Evolutionary conservation across 2,113 vertebrate genomes (phyloP), one percentile per base, ranked within the genome.

Genomic region (Clinocottus analis): DNA sequence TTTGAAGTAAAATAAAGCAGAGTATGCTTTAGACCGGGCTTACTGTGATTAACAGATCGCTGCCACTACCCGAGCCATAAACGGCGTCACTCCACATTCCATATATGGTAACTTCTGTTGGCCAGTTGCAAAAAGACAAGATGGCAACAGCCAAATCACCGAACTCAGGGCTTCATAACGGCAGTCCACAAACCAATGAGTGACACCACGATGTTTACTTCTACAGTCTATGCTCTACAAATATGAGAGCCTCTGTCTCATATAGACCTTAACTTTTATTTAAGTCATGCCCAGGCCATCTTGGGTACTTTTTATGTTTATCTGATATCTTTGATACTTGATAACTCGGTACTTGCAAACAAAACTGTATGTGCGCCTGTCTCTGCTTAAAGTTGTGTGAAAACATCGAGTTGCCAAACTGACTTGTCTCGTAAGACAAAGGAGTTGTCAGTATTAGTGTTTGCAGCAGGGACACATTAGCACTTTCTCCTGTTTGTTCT

Each of bases 401-500:
- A 41, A 75, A 72, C 11, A n/a, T 72, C 49, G 35, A 1, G 6
- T 72, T 51, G 14, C 25, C 47, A 60, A 71, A 71, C 59, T 16
- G n/a, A 21, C 35, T 63, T 39, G 23, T 55, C 11, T 29, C 25
- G 29, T 67, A 25, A 68, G 39, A 62, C 4, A 4, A 7, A 75
- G 21, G 11, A 16, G 37, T 41, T 60, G 35, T 41, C 49, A 47
- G 23, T 7, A 17, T 10, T 67, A 11, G 7, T 4, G 31, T 69
- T 77, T 74, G 75, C 56, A 84, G 75, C 72, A 81, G 47, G n/a
- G 69, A 74, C 63, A 62, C 75, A 66, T 75, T 11, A 73, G 47
- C 64, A 85, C 64, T 68, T 82, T 65, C 55, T 71, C 21, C 31
- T 81, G 74, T 76, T 80, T 75, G 45, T 72, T 64, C 59, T 70